Evolutionary conservation across 2,797 vertebrate genomes (phyloP).

Genomic region (Sphenodon punctatus): DNA sequence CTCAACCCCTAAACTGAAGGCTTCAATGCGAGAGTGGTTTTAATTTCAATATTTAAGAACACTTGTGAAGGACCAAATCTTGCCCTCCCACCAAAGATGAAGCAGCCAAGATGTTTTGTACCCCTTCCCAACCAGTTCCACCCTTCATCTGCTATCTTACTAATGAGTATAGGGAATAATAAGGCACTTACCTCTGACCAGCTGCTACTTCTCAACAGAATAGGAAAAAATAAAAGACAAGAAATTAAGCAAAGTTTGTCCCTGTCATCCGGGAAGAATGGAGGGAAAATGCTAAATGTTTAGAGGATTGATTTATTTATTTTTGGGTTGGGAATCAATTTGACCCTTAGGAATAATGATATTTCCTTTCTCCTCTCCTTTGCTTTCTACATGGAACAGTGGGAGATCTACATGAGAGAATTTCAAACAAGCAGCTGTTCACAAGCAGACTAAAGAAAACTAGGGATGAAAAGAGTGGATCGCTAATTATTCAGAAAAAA

Average conservation of each 20-base stretch:
- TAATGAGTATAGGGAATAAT: conserved; percentile 3
- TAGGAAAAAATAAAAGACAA: conserved; percentile 4
- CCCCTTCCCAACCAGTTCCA: conserved; percentile 13
- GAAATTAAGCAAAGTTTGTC: conserved; percentile 16
- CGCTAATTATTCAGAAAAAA: not conserved
- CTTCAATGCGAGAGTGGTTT: not conserved
- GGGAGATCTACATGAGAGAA: not conserved
- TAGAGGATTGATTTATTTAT: too few species aligned
- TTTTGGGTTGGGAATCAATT: not conserved
- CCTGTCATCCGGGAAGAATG: not conserved
- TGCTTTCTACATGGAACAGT: not conserved
- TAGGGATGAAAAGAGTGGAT: not conserved
- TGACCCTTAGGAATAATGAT: not conserved
- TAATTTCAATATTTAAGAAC: not conserved
- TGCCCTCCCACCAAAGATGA: too few species aligned
- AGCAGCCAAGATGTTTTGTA: conserved; percentile 3
- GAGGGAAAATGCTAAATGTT: too few species aligned
- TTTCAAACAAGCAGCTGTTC: not conserved
- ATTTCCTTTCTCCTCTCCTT: conserved; percentile 2
- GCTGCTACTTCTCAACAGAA: conserved; percentile 1
- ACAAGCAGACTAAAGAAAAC: conserved; percentile 13
- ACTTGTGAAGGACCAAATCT: too few species aligned
- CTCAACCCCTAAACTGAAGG: not conserved
- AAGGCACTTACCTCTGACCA: conserved; percentile 24
- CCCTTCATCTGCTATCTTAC: conserved; percentile 6